Evolutionary conservation across 2,888 invertebrate species (phyloP).

Genomic region (Creontiades dilutus): DNA sequence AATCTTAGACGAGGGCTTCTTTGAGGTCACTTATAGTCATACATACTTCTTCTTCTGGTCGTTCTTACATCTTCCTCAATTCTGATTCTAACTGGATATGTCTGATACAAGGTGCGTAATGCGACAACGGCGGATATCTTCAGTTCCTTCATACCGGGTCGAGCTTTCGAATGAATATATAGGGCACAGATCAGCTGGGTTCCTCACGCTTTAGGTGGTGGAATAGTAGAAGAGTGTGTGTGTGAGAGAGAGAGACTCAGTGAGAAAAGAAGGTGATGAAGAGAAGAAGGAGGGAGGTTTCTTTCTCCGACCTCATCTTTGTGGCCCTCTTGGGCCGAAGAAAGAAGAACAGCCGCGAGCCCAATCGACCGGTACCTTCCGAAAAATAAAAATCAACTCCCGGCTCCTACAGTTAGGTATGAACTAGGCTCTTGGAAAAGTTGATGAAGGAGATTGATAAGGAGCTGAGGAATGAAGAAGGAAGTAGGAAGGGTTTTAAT

Average conservation of each 20-base stretch:
- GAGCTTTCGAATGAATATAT: conserved; percentile 5
- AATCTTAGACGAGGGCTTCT: too few species aligned
- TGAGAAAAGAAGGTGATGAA: neutral
- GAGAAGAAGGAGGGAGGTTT: neutral
- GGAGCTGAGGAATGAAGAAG: neutral
- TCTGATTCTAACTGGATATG: too few species aligned
- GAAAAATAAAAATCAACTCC: conserved; percentile 41
- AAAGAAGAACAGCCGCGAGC: conserved; percentile 40
- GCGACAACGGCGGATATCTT: too few species aligned
- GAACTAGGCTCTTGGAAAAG: neutral
- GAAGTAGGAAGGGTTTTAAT: too few species aligned
- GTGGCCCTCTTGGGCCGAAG: conserved; percentile 40
- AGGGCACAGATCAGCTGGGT: conserved; percentile 22
- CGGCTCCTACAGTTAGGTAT: conserved; percentile 12
- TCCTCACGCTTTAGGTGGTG: neutral
- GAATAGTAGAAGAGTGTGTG: neutral
- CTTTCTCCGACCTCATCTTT: conserved; percentile 38
- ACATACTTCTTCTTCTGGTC: too few species aligned
- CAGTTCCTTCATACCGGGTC: too few species aligned
- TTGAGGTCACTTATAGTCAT: too few species aligned
- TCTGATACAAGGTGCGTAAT: too few species aligned
- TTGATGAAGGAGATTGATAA: conserved; percentile 8
- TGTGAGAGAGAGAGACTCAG: neutral
- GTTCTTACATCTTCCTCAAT: too few species aligned
- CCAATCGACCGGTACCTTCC: conserved; percentile 36